Evolutionary conservation across 2,797 vertebrate genomes (phyloP).

Genomic region (Furcifer pardalis): DNA sequence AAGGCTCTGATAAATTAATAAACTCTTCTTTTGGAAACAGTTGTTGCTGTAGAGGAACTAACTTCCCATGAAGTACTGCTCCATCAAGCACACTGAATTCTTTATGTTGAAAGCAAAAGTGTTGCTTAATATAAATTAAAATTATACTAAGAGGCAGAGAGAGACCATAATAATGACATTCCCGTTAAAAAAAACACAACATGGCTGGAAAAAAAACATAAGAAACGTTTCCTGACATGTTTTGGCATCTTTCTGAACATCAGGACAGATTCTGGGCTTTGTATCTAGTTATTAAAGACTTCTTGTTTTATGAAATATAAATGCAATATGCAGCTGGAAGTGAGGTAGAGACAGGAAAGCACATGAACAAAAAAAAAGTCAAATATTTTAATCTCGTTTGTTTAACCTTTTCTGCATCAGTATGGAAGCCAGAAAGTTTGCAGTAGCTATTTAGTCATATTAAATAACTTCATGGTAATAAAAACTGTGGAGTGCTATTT

Average conservation of each 20-base stretch:
- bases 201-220: constrained; percentile 68
- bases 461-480: background rate
- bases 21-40: constrained; percentile 83
- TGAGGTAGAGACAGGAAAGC: constrained; percentile 11
- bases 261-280: constrained; percentile 70
- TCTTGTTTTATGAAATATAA: constrained; percentile 74
- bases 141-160: constrained; percentile 74
- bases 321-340: constrained; percentile 37
- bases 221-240: constrained; percentile 74
- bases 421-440: constrained; percentile 68
- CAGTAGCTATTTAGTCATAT: background rate
- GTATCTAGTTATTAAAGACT: constrained; percentile 72
- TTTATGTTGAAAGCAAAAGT: constrained; percentile 82
- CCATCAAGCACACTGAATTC: constrained; percentile 81
- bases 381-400: background rate
- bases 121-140: constrained; percentile 83
- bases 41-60: constrained; percentile 79
- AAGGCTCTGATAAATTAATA: constrained; percentile 88
- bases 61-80: constrained; percentile 79
- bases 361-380: constrained; percentile 42
- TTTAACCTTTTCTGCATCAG: constrained; percentile 22
- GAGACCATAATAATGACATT: constrained; percentile 73
- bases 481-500: background rate
- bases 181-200: constrained; percentile 76
- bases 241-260: constrained; percentile 69